Base-by-base conservation (phyloP, 2,797 vertebrate genomes). In the Lagocephalus sceleratus region DNA sequence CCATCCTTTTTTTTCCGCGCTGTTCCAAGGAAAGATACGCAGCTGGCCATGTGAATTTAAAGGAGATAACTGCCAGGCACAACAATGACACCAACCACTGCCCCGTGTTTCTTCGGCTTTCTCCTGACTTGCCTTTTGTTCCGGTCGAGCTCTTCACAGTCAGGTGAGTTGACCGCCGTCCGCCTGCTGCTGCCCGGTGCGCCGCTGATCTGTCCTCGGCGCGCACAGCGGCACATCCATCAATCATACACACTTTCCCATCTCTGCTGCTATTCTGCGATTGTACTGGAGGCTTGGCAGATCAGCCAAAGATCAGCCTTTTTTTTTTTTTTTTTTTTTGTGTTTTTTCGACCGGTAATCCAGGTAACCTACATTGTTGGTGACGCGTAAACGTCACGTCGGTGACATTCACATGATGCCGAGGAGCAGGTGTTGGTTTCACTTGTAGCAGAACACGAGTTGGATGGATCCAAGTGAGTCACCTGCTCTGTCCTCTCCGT, bases 1-100 rank as follows among this genome's bases (percentile, higher is more conserved):
- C 53, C 60, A 72, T 69, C 63, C 67, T 69, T 58, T 63, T 68
- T 51, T 19, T 68, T 51, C 11, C 40, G 16, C 60, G 50, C 71
- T 68, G 75, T 47, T 67, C 66, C 71, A 69, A 67, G 73, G 66
- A 75, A 60, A 82, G 79, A 85, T 81, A 86, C 78, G 79, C 71
- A 66, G 65, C 81, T 87, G 90, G 91, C 90, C 89, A 92, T 92
- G 91, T 91, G 89, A 92, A 89, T 85, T 69, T 71, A 87, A 85
- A 85, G 86, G 86, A 84, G 87, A 85, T 88, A 86, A 60, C 73
- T 65, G 70, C 47, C 81, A 79, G 73, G 79, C 83, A 69, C 75
- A 89, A 88, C 74, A 66, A 88, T 92, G 91, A 91, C 88, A 85
- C 85, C 83, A 75, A 76, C 82, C 58, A 76, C 76, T 67, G 63